phyloP scores from a whole-genome alignment of 2,113 vertebrate genomes.

The Aegotheles bennettii region DNA sequence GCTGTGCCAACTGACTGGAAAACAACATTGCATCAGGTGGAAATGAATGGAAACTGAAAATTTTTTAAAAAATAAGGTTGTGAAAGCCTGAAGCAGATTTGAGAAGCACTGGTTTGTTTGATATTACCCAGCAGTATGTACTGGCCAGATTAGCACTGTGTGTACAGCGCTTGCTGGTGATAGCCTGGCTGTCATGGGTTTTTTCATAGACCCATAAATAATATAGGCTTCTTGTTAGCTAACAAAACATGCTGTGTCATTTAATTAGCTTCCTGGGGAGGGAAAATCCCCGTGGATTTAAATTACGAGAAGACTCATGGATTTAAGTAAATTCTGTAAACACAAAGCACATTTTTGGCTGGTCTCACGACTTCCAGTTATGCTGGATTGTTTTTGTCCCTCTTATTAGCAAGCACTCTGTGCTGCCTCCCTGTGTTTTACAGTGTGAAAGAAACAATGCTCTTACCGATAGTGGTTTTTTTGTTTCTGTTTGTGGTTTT shows the following conservation, averaged over 20 bases:
- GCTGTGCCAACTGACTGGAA: not conserved
- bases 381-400: not conserved
- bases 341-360: not conserved
- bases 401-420: not conserved
- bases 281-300: not conserved
- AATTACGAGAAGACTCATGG: not conserved
- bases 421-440: not conserved
- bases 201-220: not conserved
- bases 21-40: not conserved
- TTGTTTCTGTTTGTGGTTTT: not conserved
- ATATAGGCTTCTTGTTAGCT: not conserved
- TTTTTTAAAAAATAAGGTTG: not conserved
- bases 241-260: not conserved
- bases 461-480: not conserved
- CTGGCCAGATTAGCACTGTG: not conserved
- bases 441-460: not conserved
- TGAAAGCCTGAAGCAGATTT: not conserved
- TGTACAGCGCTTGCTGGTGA: fast-evolving
- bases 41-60: not conserved
- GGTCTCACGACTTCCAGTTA: not conserved
- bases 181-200: not conserved
- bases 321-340: not conserved
- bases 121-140: not conserved
- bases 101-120: not conserved
- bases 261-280: conserved; percentile 13